Evolutionary conservation across 1,140 invertebrate genomes (phyloP).

Genomic region (Rhynchophorus ferrugineus): DNA sequence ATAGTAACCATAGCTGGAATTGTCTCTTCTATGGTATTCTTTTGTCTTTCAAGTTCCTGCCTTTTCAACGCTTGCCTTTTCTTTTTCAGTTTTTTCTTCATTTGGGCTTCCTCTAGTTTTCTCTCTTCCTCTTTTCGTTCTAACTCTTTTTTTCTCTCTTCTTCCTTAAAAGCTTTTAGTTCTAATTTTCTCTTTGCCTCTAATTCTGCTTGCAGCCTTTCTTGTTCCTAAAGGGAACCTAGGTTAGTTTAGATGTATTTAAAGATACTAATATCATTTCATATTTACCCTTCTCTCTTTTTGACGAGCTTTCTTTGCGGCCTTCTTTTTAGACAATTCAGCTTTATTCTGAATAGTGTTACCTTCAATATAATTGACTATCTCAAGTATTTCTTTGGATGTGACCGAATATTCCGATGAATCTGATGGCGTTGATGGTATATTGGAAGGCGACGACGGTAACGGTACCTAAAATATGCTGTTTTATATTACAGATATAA

Average conservation of each 20-base stretch:
- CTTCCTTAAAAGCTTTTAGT: conserved; percentile 20
- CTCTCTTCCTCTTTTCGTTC: conserved; percentile 18
- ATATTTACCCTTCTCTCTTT: conserved; percentile 32
- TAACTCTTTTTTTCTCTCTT: conserved; percentile 23
- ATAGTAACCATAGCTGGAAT: conserved; percentile 62
- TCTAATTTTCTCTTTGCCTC: conserved; percentile 17
- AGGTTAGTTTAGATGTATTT: not conserved
- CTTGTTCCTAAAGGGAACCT: conserved; percentile 33
- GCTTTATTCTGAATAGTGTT: conserved; percentile 30
- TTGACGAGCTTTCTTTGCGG: conserved; percentile 38
- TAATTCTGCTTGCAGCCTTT: conserved; percentile 26
- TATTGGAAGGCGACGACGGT: conserved; percentile 23
- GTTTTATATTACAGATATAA: not conserved
- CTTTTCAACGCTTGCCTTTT: conserved; percentile 23
- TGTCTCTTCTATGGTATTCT: conserved; percentile 34
- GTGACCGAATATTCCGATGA: conserved; percentile 17
- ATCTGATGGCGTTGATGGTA: conserved; percentile 23
- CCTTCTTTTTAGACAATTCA: conserved; percentile 36
- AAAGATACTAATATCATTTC: conserved; percentile 2
- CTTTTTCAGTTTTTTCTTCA: conserved; percentile 27
- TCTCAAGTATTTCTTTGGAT: conserved; percentile 24
- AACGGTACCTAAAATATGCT: conserved; percentile 16
- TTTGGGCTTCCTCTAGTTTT: conserved; percentile 26
- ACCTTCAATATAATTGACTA: conserved; percentile 39
- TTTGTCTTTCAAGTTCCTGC: conserved; percentile 12